Base-by-base conservation (phyloP, 2,113 vertebrate species). In the Noturus placidus region DNA sequence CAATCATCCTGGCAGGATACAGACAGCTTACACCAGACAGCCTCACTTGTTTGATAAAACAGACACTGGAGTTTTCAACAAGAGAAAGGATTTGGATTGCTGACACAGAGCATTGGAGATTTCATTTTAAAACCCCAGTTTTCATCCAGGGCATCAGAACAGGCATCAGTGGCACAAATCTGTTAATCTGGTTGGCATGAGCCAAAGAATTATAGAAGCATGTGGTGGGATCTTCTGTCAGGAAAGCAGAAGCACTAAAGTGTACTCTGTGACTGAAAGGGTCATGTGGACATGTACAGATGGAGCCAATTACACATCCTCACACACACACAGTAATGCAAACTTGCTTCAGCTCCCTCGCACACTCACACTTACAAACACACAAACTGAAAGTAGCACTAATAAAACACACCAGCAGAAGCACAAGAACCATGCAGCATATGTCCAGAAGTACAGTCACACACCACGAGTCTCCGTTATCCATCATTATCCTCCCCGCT, bases 101-200 rank as follows among this genome's bases (percentile, higher is more conserved):
- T 78, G 72, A 85, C 82, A 56, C 78, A 65, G 54, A 83, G 30
- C 63, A 57, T 10, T 57, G 33, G 74, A 82, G 52, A 84, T 74
- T 84, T 57, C 35, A 54, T 90, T 90, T 90, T 81, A 72, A 59
- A 54, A 83, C 50, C 83, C 30, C 50, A 19, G 67, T 86, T 83
- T 86, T 91, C 90, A 72, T 87, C 87, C 77, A 50, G 86, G 86
- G 46, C 86, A 89, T 89, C 69, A 57, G 82, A 86, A 52, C 88
- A 91, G 88, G 50, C 87, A 82, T 86, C 89, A 93, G 87, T 86
- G 87, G 85, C 82, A 74, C 88, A 57, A 92, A 92, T 91, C 88
- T 93, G 86, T 91, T 94, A 90, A 93, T 94, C 92, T 92, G 90
- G 56, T 90, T 67, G 85, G 86, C 90, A 90, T 88, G 70, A 88